Base-by-base conservation (phyloP, 2,888 invertebrate genomes). In the Amiota minor region DNA sequence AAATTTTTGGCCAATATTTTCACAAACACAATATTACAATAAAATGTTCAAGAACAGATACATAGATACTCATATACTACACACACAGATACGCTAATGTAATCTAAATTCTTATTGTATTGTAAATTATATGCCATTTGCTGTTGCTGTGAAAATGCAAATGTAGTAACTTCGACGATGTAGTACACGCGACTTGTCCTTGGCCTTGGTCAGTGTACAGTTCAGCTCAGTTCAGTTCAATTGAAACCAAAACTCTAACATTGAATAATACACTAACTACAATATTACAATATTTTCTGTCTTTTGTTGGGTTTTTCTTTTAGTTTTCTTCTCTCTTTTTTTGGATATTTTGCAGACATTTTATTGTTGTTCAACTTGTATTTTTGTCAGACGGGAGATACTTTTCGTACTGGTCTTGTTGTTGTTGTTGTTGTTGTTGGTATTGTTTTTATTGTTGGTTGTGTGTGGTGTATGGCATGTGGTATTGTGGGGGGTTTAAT, bases 161-260 rank as follows among this genome's bases (percentile, higher is more conserved):
- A 76, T 18, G 47, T 47, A 9, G 59, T 2, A 35, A 20, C 11
- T 59, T 35, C 35, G 6, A 35, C 62, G 45, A n/a, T 68, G 67
- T 53, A 18, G 18, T 18, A 56, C 72, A 75, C 70, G 59, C 73
- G 75, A 62, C 74, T 73, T 81, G 85, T 76, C 86, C 86, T 82
- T 85, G 84, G 84, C 82, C 82, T 81, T 82, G 82, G 76, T 70
- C 80, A 74, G 56, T 71, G n/a, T n/a, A n/a, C n/a, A n/a, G n/a
- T n/a, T n/a, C n/a, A n/a, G n/a, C n/a, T 35, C 23, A 23, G 23
- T 23, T 23, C 23, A 23, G 3, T 23, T 23, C 35, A 35, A 35
- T 35, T 35, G 0, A 35, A 35, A 3, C 35, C 35, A 35, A 35
- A 35, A 35, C 35, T 35, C 35, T 35, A 35, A 35, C 35, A 35